These are phyloP conservation scores for Epistrophe eligans DNA, from an alignment of 2,888 invertebrate species.

Conservation along the genomic window DNA sequence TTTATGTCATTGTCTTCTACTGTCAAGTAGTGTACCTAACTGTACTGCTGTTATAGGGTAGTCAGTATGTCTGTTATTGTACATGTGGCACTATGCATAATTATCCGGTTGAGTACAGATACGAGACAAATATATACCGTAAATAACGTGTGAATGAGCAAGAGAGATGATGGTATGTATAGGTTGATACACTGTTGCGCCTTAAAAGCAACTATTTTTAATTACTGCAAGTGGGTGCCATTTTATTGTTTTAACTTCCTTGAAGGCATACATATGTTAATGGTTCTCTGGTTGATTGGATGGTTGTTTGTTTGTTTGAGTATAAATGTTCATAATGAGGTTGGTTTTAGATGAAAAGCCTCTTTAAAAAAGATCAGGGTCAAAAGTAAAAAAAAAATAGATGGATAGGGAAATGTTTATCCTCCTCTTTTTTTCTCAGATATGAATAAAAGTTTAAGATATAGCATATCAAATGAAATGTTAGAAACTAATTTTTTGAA, in stretches of 20 bases:
- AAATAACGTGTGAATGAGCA: background rate
- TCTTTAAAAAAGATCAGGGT: background rate
- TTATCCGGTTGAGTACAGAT: constrained; percentile 68
- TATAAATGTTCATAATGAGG: constrained; percentile 18
- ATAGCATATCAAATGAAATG: background rate
- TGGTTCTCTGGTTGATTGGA: constrained; percentile 12
- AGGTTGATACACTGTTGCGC: constrained; percentile 41
- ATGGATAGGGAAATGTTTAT: background rate
- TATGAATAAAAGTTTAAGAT: background rate
- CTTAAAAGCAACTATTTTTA: constrained; percentile 53
- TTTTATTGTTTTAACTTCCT: background rate
- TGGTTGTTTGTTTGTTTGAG: constrained; percentile 7
- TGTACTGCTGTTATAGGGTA: constrained; percentile 1
- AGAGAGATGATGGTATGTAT: background rate
- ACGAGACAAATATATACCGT: background rate
- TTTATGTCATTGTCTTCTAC: constrained; percentile 30
- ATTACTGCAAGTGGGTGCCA: constrained; percentile 52
- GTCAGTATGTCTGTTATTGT: background rate
- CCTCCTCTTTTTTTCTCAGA: background rate
- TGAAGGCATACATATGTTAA: constrained; percentile 7
- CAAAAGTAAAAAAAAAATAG: background rate
- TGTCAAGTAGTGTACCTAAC: constrained; percentile 19
- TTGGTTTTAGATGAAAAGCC: background rate
- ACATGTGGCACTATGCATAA: constrained; percentile 48
- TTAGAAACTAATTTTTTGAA: background rate